Evolutionary conservation across 2,888 invertebrate species (phyloP).

Genomic region (Elmis aenea): DNA sequence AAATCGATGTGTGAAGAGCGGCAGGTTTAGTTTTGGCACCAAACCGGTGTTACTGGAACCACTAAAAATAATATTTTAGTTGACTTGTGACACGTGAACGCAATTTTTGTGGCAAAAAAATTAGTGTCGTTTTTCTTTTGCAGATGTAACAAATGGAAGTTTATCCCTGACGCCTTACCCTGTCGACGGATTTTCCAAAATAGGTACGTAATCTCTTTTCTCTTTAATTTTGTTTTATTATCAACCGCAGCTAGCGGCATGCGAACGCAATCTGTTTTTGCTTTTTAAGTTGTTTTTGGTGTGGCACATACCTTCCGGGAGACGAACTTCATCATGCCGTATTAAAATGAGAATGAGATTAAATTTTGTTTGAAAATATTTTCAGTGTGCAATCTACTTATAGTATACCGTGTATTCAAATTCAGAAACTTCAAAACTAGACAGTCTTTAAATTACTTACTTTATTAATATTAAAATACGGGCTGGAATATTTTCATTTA

Average conservation of each 20-base stretch:
- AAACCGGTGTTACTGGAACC: too few relatives aligned
- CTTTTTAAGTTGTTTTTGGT: slow-evolving; percentile 23
- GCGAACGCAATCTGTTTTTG: slow-evolving; percentile 25
- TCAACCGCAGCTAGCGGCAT: slow-evolving; percentile 14
- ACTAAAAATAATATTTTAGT: too few relatives aligned
- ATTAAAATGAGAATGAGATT: slow-evolving; percentile 24
- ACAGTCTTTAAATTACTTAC: slow-evolving; percentile 28
- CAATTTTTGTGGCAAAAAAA: too few relatives aligned
- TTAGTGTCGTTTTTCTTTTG: too few relatives aligned
- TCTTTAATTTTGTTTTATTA: slow-evolving; percentile 13
- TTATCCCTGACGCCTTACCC: too few relatives aligned
- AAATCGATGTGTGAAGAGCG: too few relatives aligned
- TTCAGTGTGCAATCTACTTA: too few relatives aligned
- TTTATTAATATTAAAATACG: slow-evolving; percentile 31
- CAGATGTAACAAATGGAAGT: too few relatives aligned
- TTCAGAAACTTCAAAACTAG: slow-evolving; percentile 28
- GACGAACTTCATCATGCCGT: slow-evolving; percentile 22
- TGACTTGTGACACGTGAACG: too few relatives aligned
- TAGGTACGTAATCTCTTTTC: slow-evolving; percentile 6
- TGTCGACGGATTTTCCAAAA: neutral
- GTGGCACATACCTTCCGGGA: slow-evolving; percentile 15
- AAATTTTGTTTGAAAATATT: slow-evolving; percentile 28
- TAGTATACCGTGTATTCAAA: slow-evolving; percentile 30
- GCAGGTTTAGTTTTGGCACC: too few relatives aligned
- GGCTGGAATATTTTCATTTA: too few relatives aligned